A percentile compares a stretch with the other conserved stretches of the same genome.
These are phyloP conservation scores for Labeo catla DNA, from an alignment of 2,113 vertebrate genomes.

Conservation along the genomic window DNA sequence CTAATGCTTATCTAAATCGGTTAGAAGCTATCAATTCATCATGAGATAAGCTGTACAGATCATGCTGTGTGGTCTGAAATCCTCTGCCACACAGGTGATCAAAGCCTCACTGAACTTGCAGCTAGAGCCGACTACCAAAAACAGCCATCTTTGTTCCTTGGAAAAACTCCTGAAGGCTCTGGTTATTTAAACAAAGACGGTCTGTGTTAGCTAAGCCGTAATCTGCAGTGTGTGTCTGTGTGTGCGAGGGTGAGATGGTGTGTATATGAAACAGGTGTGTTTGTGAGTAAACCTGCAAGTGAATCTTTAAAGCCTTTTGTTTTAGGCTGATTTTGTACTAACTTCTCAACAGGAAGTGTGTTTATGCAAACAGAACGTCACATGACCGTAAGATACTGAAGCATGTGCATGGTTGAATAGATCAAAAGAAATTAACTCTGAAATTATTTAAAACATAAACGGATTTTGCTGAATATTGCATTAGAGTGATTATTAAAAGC, in stretches of 20 bases:
- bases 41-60: slow-evolving; percentile 2
- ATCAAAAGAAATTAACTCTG: neutral
- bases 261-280: neutral
- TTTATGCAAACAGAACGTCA: neutral
- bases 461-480: neutral
- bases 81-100: slow-evolving; percentile 43
- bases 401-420: neutral
- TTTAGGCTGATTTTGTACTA: neutral
- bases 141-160: neutral
- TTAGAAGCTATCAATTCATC: slow-evolving; percentile 15
- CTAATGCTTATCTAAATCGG: neutral
- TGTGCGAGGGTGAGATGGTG: neutral
- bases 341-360: neutral
- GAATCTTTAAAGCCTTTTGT: neutral
- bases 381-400: neutral
- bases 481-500: neutral
- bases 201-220: slow-evolving; percentile 35
- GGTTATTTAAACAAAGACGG: slow-evolving; percentile 48
- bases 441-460: neutral
- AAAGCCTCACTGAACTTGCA: slow-evolving; percentile 39
- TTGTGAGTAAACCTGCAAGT: neutral
- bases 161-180: slow-evolving; percentile 14
- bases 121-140: slow-evolving; percentile 1
- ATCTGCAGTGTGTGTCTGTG: slow-evolving; percentile 15
- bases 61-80: slow-evolving; percentile 33